These are phyloP conservation scores for Telenomus remus DNA, from an alignment of 1,140 invertebrate species.

Conservation along the genomic window DNA sequence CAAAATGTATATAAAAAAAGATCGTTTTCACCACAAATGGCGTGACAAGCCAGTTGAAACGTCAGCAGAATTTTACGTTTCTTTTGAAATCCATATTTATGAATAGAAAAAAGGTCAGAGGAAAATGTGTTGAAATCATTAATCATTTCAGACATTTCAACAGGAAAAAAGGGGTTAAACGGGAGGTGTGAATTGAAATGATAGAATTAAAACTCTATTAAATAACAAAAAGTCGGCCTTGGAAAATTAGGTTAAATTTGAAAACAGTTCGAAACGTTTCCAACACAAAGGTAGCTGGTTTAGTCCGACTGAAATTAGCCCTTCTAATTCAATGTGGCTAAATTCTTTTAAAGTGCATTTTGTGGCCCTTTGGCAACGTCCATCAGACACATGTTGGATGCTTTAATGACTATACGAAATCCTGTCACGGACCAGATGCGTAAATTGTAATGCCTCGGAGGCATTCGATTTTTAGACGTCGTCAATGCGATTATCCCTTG, in stretches of 20 bases:
- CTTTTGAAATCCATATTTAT: constrained; percentile 5
- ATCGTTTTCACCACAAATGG: constrained; percentile 8
- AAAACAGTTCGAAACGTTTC: neutral
- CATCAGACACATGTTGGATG: constrained; percentile 63
- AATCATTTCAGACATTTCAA: neutral
- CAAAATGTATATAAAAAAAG: constrained; percentile 9
- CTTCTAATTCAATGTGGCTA: constrained; percentile 12
- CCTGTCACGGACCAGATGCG: constrained; percentile 56
- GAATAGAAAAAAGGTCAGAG: neutral
- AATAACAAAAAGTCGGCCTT: too few relatives aligned
- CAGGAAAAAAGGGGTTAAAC: neutral
- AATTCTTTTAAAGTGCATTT: constrained; percentile 20
- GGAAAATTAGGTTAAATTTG: too few relatives aligned
- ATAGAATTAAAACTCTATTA: too few relatives aligned
- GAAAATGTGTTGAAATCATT: neutral
- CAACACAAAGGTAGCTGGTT: neutral
- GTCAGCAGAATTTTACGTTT: constrained; percentile 20
- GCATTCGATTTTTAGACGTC: constrained; percentile 59
- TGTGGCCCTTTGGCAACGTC: constrained; percentile 39
- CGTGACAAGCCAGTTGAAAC: constrained; percentile 16
- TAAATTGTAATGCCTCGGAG: constrained; percentile 43
- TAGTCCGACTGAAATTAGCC: constrained; percentile 27
- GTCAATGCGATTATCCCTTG: constrained; percentile 29
- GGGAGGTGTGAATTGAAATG: too few relatives aligned
- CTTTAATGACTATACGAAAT: constrained; percentile 55